These are phyloP conservation scores for Diachasmimorpha longicaudata DNA, from an alignment of 1,140 invertebrate genomes.

Conservation along the genomic window DNA sequence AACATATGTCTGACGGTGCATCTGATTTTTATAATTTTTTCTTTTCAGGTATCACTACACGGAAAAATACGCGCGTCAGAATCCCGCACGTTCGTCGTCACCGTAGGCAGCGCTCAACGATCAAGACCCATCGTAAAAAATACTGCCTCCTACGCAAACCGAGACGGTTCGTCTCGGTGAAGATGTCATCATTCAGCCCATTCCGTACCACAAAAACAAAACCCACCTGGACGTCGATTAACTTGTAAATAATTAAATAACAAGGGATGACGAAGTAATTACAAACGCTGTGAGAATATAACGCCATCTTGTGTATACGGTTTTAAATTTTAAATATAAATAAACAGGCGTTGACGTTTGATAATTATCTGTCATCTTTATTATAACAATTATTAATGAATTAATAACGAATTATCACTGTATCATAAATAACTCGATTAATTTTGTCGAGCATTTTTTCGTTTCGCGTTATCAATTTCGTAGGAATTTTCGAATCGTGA, in stretches of 20 bases:
- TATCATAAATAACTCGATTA: constrained; percentile 17
- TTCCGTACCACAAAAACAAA: not conserved
- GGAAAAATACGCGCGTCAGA: constrained; percentile 15
- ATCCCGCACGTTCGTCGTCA: constrained; percentile 5
- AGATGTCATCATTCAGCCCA: not conserved
- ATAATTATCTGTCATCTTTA: constrained; percentile 20
- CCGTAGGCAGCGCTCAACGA: constrained; percentile 14
- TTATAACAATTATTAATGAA: constrained; percentile 12
- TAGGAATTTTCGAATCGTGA: constrained; percentile 16
- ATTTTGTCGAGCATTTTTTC: constrained; percentile 18
- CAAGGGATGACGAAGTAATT: not conserved
- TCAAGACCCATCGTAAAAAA: not conserved
- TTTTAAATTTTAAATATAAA: constrained; percentile 6
- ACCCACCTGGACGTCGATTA: not conserved
- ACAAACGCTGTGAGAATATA: not conserved
- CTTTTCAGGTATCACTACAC: constrained; percentile 25
- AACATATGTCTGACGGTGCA: no score
- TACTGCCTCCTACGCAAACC: constrained; percentile 22
- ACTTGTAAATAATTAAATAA: not conserved
- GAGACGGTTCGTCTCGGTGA: not conserved
- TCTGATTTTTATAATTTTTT: not conserved
- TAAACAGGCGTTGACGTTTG: constrained; percentile 10
- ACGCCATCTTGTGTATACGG: not conserved
- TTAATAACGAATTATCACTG: constrained; percentile 9
- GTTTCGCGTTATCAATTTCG: constrained; percentile 15